Conservation (phyloP, 2,888 invertebrate genomes). For the Kryphioiulus occultus region DNA sequence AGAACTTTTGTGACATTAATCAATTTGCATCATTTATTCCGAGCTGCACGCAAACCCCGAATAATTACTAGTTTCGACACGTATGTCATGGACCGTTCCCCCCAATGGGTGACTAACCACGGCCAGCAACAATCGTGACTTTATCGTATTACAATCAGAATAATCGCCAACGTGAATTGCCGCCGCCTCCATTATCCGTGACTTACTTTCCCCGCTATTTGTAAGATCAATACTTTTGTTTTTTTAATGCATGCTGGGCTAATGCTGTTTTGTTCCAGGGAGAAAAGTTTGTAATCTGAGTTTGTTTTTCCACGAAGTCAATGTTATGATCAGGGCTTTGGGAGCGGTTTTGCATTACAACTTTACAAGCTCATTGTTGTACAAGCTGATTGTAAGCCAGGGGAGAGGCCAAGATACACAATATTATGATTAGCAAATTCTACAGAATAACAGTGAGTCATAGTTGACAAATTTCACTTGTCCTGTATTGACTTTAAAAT, state of each 20-base stretch:
- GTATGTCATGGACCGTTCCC: constrained; percentile 28
- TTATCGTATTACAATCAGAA: constrained; percentile 29
- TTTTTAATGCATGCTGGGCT: neutral
- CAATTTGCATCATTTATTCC: constrained; percentile 36
- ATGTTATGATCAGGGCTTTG: neutral
- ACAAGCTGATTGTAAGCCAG: neutral
- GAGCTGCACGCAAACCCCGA: neutral
- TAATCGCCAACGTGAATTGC: neutral
- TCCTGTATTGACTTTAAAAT: too few species aligned
- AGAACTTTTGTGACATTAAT: neutral
- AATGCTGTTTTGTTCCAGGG: neutral
- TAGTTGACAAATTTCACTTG: too few species aligned
- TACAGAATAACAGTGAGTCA: neutral
- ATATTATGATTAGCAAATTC: neutral
- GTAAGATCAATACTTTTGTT: neutral
- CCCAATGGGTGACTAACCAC: constrained; percentile 27
- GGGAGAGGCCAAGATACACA: neutral
- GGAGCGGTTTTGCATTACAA: neutral
- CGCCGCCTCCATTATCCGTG: neutral
- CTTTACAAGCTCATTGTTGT: neutral
- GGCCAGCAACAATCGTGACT: constrained; percentile 10
- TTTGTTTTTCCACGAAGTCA: neutral
- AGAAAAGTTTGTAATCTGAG: neutral
- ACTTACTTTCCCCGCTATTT: neutral
- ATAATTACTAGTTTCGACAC: constrained; percentile 5